phyloP scores from a whole-genome alignment of 2,113 vertebrate species.

The Naja naja region DNA sequence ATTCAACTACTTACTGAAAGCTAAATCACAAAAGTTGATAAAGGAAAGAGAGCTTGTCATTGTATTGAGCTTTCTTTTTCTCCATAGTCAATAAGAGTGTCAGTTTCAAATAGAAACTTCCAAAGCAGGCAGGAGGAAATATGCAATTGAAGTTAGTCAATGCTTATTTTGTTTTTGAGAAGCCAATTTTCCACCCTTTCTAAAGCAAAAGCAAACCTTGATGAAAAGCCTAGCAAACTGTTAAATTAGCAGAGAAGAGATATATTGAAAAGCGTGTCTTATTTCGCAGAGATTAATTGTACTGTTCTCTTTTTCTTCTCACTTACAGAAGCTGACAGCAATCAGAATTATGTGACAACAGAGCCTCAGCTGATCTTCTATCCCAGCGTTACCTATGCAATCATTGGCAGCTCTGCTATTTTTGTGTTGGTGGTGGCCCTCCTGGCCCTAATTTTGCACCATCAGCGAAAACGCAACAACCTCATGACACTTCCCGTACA shows the following conservation, averaged over 20 bases:
- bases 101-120: neutral
- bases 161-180: conserved; percentile 26
- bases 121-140: rapidly evolving
- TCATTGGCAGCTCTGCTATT: conserved; percentile 93
- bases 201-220: neutral
- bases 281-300: neutral
- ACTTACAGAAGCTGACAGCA: conserved; percentile 79
- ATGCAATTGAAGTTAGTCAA: neutral
- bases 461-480: conserved; percentile 91
- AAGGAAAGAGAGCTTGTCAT: conserved; percentile 8
- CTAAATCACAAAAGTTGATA: neutral
- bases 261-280: neutral
- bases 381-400: conserved; percentile 93
- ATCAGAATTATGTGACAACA: conserved; percentile 88
- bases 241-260: rapidly evolving
- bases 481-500: conserved; percentile 87
- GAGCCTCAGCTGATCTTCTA: conserved; percentile 92
- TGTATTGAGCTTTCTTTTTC: neutral
- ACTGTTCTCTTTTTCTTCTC: conserved; percentile 18
- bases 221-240: neutral
- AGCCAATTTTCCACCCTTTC: conserved; percentile 24
- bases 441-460: conserved; percentile 89
- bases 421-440: conserved; percentile 93
- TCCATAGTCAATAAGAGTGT: neutral
- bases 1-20: neutral